phyloP scores from a whole-genome alignment of 2,113 vertebrate genomes.

The Atlantisia rogersi region DNA sequence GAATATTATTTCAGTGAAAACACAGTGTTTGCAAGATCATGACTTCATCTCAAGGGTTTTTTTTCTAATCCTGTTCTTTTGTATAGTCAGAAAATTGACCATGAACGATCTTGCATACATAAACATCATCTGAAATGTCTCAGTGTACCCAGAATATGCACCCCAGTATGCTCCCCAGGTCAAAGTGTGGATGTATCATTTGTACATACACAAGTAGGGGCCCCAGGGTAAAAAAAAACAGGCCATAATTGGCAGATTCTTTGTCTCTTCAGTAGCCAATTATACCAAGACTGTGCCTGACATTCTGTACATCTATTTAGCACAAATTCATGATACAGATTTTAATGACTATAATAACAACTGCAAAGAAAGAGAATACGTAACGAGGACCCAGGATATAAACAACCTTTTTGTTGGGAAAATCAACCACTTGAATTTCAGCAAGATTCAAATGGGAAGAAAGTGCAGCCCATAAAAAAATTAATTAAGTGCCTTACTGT shows the following conservation, averaged over 20 bases:
- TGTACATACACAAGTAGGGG: background rate
- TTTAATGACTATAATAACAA: background rate
- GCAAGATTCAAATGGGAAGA: background rate
- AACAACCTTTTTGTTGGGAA: background rate
- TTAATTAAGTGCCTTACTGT: background rate
- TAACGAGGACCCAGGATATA: background rate
- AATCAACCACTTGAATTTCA: background rate
- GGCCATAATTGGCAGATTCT: background rate
- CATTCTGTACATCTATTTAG: background rate
- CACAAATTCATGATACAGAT: background rate
- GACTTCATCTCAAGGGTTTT: background rate
- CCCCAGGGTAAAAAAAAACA: background rate
- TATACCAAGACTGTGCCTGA: background rate
- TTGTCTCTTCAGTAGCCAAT: background rate
- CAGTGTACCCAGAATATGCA: background rate
- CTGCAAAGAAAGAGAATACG: background rate
- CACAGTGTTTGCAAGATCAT: fast-evolving
- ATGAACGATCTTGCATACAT: background rate
- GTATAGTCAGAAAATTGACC: background rate
- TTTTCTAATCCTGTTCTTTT: background rate
- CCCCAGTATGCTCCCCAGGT: background rate
- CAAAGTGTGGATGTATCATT: background rate
- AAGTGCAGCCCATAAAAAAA: background rate
- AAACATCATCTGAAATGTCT: background rate
- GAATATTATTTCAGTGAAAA: background rate